Evolutionary conservation across 2,888 invertebrate species (phyloP), one percentile per base, ranked within the genome.

Genomic region (Pecten maximus): DNA sequence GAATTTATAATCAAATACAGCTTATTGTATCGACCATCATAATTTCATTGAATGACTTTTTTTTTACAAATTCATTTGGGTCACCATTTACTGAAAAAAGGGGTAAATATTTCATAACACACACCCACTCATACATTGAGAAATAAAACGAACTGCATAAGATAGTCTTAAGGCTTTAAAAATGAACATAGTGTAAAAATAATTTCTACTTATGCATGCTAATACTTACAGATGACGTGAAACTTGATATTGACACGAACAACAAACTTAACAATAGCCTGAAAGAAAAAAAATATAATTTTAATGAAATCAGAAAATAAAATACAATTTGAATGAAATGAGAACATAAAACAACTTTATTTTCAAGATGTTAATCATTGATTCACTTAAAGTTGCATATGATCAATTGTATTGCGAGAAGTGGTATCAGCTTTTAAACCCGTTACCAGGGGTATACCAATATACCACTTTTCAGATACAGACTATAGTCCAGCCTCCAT

Each of bases 221-320:
- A 54, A 90, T 89, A 93, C 93, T 93, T 90, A 93, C 93, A 88
- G 92, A 91, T 88, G 91, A 92, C 15, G 90, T 91, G 39, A 91
- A 92, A 88, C 88, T 88, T 40, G 88, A 60, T 87, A 91, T 19
- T 74, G 90, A 89, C n/a, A 91, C 48, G 44, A 91, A 87, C 90
- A 89, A 86, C 87, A 88, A 40, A 54, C 87, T 54, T 60, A 89
- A 19, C 23, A 87, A 74, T n/a, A 91, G 89, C 92, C 93, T 93
- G 89, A 88, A 92, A 91, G 87, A 39, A 23, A 40, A 50, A 50
- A 88, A 40, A 88, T 39, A 60, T 88, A n/a, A 19, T 44, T 35
- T 28, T n/a, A 40, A 40, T 40, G 40, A 40, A 23, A 40, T 8
- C 6, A 60, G n/a, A 60, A 60, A 54, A 19, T 10, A 44, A 44